A percentile compares a stretch with the other conserved stretches of the same genome.
Conservation (phyloP, 1,140 invertebrate genomes). For the Camponotus pennsylvanicus region DNA sequence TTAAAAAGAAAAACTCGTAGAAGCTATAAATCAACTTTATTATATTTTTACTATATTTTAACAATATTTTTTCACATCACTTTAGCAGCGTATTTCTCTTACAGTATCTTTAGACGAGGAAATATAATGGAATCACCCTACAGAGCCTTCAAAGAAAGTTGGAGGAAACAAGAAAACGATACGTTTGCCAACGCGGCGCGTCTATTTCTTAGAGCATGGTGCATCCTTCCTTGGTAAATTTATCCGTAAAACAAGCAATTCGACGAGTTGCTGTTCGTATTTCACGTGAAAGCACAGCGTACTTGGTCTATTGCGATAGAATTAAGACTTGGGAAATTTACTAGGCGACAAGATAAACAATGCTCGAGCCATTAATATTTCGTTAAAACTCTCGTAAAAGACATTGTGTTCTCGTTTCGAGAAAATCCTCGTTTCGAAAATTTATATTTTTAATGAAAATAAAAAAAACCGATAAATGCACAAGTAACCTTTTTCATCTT, state of each 20-base stretch:
- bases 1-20: not conserved
- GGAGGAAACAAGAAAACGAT: conserved; percentile 55
- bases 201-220: conserved; percentile 45
- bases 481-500: too few relatives aligned
- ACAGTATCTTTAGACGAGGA: not conserved
- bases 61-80: not conserved
- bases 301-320: conserved; percentile 39
- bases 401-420: not conserved
- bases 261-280: conserved; percentile 54
- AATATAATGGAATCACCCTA: conserved; percentile 27
- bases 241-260: conserved; percentile 62
- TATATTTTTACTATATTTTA: not conserved
- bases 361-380: conserved; percentile 20
- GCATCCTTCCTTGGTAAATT: conserved; percentile 57
- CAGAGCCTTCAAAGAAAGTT: conserved; percentile 50
- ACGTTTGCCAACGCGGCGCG: conserved; percentile 49
- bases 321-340: conserved; percentile 57
- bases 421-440: not conserved
- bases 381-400: conserved; percentile 9
- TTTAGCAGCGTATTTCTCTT: conserved; percentile 9
- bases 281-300: conserved; percentile 40
- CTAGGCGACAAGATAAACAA: conserved; percentile 50
- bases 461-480: not conserved
- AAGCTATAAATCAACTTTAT: not conserved
- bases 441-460: not conserved